phyloP scores from a whole-genome alignment of 2,113 vertebrate genomes.

The Apistogramma diplotaenia region DNA sequence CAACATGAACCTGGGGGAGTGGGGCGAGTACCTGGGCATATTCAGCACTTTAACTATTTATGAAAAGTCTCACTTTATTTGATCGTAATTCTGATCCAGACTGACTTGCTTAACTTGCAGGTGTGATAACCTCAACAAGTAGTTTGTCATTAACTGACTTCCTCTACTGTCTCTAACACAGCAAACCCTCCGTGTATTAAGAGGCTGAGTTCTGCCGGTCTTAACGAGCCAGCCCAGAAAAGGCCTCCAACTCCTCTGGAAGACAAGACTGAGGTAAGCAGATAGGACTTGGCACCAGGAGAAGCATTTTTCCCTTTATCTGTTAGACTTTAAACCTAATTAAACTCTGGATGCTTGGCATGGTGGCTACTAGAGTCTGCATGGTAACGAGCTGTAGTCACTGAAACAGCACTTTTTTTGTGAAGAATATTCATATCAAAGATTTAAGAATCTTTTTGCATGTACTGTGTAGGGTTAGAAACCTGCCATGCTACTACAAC shows the following conservation, averaged over 20 bases:
- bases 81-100: neutral
- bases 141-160: neutral
- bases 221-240: slow-evolving; percentile 71
- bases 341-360: neutral
- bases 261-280: slow-evolving; percentile 70
- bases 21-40: neutral
- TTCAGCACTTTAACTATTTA: neutral
- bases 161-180: slow-evolving; percentile 43
- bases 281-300: neutral
- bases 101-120: neutral
- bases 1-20: neutral
- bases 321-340: neutral
- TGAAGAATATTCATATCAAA: neutral
- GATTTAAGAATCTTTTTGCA: slow-evolving; percentile 14
- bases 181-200: slow-evolving; percentile 82
- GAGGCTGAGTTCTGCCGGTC: slow-evolving; percentile 62
- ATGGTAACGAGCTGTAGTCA: slow-evolving; percentile 1
- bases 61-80: neutral
- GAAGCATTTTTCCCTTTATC: neutral
- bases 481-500: slow-evolving; percentile 12
- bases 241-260: slow-evolving; percentile 55
- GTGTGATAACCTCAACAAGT: neutral
- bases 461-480: slow-evolving; percentile 21
- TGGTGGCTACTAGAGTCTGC: slow-evolving; percentile 18
- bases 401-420: neutral